Percentiles rank a stretch among this genome's conserved stretches.
phyloP scores from a whole-genome alignment of 2,113 vertebrate genomes.

The Fulmarus glacialis region DNA sequence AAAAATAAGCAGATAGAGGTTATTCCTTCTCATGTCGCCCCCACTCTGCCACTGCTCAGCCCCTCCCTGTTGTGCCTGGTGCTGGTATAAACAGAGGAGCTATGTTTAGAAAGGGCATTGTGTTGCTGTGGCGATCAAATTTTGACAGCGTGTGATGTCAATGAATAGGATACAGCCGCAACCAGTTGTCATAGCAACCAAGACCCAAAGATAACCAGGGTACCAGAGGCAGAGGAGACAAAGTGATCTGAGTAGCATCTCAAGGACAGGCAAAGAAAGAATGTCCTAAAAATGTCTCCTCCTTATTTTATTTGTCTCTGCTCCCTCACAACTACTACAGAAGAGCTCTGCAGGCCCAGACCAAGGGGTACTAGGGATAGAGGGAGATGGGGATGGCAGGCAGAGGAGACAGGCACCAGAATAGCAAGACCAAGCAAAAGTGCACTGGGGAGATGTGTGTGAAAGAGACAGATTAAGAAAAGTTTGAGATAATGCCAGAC shows the following conservation, averaged over 20 bases:
- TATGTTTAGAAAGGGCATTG: constrained; percentile 64
- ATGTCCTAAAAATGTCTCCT: not conserved
- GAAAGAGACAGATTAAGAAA: not conserved
- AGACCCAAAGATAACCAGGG: constrained; percentile 63
- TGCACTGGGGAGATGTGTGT: not conserved
- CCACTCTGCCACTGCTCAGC: not conserved
- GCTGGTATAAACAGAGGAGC: constrained; percentile 37
- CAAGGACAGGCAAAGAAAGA: constrained; percentile 47
- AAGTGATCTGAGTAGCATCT: constrained; percentile 41
- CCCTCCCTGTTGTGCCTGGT: not conserved
- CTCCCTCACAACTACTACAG: not conserved
- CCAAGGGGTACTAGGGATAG: not conserved
- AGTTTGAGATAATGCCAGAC: not conserved
- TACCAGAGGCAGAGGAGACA: constrained; percentile 49
- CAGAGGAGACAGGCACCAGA: not conserved
- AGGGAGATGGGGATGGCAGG: not conserved
- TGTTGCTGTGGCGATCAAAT: constrained; percentile 56
- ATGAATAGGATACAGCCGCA: constrained; percentile 44
- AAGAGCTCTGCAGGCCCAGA: not conserved
- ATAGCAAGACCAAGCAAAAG: not conserved
- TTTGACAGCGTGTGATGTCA: constrained; percentile 64
- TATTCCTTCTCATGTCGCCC: not conserved
- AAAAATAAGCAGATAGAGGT: not conserved
- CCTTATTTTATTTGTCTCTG: not conserved
- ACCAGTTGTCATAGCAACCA: constrained; percentile 60